Base-by-base conservation (phyloP, 1,140 invertebrate species). In the Drosophila kurseongensis region DNA sequence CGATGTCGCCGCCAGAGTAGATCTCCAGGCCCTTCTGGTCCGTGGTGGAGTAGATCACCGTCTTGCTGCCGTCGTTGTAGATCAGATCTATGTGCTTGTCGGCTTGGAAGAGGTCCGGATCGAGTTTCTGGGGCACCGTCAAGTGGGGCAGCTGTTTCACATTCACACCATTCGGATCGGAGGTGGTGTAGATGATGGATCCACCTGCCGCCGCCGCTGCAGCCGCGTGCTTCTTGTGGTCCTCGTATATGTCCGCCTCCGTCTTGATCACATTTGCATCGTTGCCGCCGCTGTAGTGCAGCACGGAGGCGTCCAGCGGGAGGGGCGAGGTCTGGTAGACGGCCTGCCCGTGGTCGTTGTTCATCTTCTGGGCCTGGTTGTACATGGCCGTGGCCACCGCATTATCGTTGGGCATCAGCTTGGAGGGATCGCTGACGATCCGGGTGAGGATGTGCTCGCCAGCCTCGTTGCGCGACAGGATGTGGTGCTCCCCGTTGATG, bases 31-130 rank as follows among this genome's bases (percentile, higher is more conserved):
- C 91, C 91, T 93, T 92, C 74, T 93, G 93, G 63, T 94, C 93
- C 18, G 92, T 93, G 41, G 96, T 96, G 13, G 96, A 96, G 78
- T 96, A 96, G 85, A 96, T 96, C 23, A 96, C 95, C 0, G 96
- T 96, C 85, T 96, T 96, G 84, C 96, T 96, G 29, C 96, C 96
- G 75, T 96, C 96, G 84, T 96, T 96, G 91, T 96, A 96, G 78
- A 96, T 96, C 58, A 96, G 92, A 92, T 96, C 96, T 78, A 96
- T 96, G 66, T 92, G 91, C 50, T 92, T 92, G 59, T 92, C 91
- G 36, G 81, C 60, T 47, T 89, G 86, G 62, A 91, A 92, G 7
- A 92, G 55, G 12, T 92, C 91, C 35, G 90, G 84, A 54, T 92
- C 91, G 4, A 92, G 63, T 47, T 92, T 92, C 50, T 91, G 68